Evolutionary conservation across 2,888 invertebrate genomes (phyloP), one percentile per base, ranked within the genome.

Genomic region (Zhuqinia jingwanae): DNA sequence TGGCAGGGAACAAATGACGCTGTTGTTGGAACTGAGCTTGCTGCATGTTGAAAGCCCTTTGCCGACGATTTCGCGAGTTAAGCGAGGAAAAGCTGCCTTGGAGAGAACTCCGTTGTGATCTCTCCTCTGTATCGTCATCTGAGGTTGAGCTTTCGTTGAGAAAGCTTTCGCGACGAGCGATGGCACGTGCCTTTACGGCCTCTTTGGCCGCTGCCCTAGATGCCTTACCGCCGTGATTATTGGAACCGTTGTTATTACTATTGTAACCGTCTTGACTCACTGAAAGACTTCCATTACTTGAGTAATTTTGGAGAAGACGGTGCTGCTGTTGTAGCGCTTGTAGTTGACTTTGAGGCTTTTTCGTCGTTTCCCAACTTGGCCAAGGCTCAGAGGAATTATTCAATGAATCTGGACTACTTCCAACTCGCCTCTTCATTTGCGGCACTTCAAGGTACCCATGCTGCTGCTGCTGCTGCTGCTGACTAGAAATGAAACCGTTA

Each of bases 311-410:
- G 5, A 58, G 80, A 0, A 53, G 81, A 17, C 58, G 70, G 10
- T 82, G 85, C 25, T 85, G 82, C 11, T 82, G 80, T n/a, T 75
- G 85, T 1, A 85, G 84, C 10, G 50, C 76, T 85, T 80, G 80
- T 0, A 85, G 79, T 47, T 86, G 85, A 56, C 25, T 80, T 22
- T 84, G 85, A 17, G 85, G 85, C 65, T 90, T 90, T 78, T 90
- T 91, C 13, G 91, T 91, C 0, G 87, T 89, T 79, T 91, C 90
- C 91, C 91, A 91, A 84, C 89, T 89, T 45, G 88, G 89, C 84
- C 87, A 85, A 5, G 83, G 80, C 45, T 85, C 87, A 6, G 85
- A 84, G 6, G 88, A 76, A 85, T 88, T 87, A 83, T 88, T 87
- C 60, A 88, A 84, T 42, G 89, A 89, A 45, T 89, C 90, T 77